A percentile compares a stretch with the other conserved stretches of the same genome.
Evolutionary conservation across 2,797 vertebrate species (phyloP).

Genomic region (Podarcis lilfordi): DNA sequence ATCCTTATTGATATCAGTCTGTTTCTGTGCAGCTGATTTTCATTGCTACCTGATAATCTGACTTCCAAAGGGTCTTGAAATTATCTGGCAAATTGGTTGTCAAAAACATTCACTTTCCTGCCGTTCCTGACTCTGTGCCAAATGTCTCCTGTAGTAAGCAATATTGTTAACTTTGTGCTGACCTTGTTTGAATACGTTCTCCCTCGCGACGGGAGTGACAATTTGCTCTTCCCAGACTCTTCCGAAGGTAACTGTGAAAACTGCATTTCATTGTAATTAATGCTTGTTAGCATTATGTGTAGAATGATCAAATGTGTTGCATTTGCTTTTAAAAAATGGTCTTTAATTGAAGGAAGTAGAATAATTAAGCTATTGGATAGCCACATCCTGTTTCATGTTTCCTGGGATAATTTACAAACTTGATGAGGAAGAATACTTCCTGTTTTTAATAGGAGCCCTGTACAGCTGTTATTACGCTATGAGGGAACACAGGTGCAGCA

Average conservation of each 20-base stretch:
- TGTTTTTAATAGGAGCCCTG: too few relatives aligned
- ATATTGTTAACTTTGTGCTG: slow-evolving; percentile 4
- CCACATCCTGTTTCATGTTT: neutral
- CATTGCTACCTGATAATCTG: slow-evolving; percentile 35
- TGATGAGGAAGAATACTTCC: neutral
- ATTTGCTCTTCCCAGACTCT: slow-evolving; percentile 1
- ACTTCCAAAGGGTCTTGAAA: slow-evolving; percentile 37
- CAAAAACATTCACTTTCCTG: slow-evolving; percentile 18
- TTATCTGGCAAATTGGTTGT: slow-evolving; percentile 41
- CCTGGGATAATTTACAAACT: neutral
- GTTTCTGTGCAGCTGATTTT: slow-evolving; percentile 30
- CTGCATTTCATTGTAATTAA: neutral
- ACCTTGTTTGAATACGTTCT: neutral
- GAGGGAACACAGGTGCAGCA: too few relatives aligned
- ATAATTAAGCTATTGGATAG: neutral
- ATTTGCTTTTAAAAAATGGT: neutral
- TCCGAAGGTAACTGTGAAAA: neutral
- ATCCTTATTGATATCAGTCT: neutral
- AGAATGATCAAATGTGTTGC: neutral
- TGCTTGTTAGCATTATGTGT: neutral
- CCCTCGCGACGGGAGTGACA: neutral
- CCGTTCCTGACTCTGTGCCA: slow-evolving; percentile 23
- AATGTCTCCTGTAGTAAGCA: neutral
- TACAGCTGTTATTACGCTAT: too few relatives aligned
- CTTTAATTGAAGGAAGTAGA: neutral